Base-by-base conservation (phyloP, 2,888 invertebrate genomes). In the Melieria omissa region DNA sequence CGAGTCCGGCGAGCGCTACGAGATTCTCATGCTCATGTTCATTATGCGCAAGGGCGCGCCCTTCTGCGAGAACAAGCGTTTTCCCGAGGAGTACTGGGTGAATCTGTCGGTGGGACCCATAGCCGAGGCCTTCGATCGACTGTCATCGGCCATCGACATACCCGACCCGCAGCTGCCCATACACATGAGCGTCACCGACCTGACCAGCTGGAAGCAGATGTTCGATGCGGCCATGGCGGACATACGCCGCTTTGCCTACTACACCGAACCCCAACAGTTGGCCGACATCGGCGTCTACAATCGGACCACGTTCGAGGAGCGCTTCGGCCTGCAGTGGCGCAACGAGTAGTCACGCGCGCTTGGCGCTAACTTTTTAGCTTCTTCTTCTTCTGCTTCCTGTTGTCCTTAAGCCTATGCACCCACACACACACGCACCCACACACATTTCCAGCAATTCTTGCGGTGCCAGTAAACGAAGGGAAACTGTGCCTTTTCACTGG, bases 11-110 rank as follows among this genome's bases (percentile, higher is more conserved):
- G 83, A 84, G 69, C 84, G 83, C 12, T 84, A 84, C 42, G 83
- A 83, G 71, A 83, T 84, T 12, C 73, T 82, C 4, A 84, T 84
- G 84, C 73, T 84, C 14, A 81, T 84, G 3, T 84, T 82, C 49
- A 82, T 84, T 16, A 80, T 84, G 79, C 80, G 84, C 9, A 82
- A 81, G 64, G 80, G 82, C 0, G 83, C 83, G 72, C 83, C 83
- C 7, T 84, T 84, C 65, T 84, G 83, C 64, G 84, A 84, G 76
- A 84, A 84, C 55, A 83, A 83, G 65, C 81, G 83, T n/a, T 84
- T 83, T 72, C 83, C 83, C n/a, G 81, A 80, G 5, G 84, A 84
- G 57, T 84, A 84, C 65, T 84, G 84, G 84, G 84, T 83, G 1
- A 84, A 84, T 74, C 71, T 84, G 1, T 84, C 84, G 0, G 82